phyloP scores from a whole-genome alignment of 2,888 invertebrate species.

The Hydraecia micacea region DNA sequence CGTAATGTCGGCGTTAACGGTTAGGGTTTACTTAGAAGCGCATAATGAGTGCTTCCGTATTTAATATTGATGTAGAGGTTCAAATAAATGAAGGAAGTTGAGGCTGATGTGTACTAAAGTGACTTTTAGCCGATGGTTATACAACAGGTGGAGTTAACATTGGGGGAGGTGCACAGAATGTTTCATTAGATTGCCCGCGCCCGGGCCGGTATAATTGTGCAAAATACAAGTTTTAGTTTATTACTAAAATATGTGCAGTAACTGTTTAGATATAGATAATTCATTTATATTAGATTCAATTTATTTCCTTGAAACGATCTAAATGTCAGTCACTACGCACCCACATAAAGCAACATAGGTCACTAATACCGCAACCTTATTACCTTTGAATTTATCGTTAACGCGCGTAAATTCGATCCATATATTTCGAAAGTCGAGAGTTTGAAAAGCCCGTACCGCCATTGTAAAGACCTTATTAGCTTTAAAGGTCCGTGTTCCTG shows the following conservation, averaged over 20 bases:
- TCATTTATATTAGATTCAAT: conserved; percentile 37
- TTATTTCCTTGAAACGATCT: conserved; percentile 38
- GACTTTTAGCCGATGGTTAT: background rate
- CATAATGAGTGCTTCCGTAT: conserved; percentile 50
- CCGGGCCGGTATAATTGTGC: background rate
- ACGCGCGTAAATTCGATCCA: conserved; percentile 61
- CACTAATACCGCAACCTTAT: conserved; percentile 57
- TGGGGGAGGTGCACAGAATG: background rate
- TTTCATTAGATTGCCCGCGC: background rate
- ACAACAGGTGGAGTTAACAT: background rate
- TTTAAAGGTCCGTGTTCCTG: conserved; percentile 76
- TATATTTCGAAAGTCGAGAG: conserved; percentile 68
- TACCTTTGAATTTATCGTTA: conserved; percentile 61
- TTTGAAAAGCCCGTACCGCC: conserved; percentile 66
- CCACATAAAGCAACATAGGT: conserved; percentile 48
- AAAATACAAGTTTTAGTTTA: conserved; percentile 15
- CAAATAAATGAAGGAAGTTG: conserved; percentile 17
- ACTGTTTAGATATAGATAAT: conserved; percentile 1
- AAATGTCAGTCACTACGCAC: conserved; percentile 44
- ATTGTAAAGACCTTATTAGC: conserved; percentile 82
- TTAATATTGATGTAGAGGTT: conserved; percentile 43
- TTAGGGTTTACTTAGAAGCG: conserved; percentile 47
- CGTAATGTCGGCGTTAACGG: conserved; percentile 55
- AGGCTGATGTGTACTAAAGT: background rate
- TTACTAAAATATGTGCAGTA: conserved; percentile 6